phyloP scores from a whole-genome alignment of 2,888 invertebrate genomes.

The Cyclophora punctaria region DNA sequence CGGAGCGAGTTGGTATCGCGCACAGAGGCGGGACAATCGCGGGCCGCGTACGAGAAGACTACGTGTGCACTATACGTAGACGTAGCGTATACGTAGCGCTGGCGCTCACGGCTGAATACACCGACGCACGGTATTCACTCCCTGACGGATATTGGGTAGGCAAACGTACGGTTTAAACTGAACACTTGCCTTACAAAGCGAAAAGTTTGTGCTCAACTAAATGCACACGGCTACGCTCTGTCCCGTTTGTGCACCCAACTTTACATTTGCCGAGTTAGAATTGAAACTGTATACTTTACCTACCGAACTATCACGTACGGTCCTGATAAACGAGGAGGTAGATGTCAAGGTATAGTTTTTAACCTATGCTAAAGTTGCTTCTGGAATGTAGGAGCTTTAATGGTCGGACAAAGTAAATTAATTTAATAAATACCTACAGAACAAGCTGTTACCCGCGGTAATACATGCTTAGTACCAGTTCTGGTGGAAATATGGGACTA shows the following conservation, averaged over 20 bases:
- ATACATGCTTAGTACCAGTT: too few species aligned
- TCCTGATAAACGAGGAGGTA: too few species aligned
- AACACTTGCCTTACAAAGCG: constrained; percentile 60
- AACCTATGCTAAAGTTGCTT: too few species aligned
- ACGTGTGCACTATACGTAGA: too few species aligned
- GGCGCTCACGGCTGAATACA: constrained; percentile 46
- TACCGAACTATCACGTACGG: constrained; percentile 24
- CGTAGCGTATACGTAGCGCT: constrained; percentile 5
- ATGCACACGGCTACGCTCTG: constrained; percentile 44
- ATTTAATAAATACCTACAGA: too few species aligned
- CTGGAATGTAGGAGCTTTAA: too few species aligned
- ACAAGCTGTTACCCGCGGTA: too few species aligned
- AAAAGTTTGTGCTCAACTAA: constrained; percentile 61
- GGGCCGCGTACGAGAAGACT: constrained; percentile 6
- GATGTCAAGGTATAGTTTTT: too few species aligned
- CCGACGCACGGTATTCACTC: constrained; percentile 37
- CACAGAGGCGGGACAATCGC: constrained; percentile 34
- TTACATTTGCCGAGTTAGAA: constrained; percentile 52
- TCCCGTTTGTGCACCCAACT: constrained; percentile 47
- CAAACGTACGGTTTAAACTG: constrained; percentile 49
- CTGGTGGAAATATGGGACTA: too few species aligned
- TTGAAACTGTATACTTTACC: constrained; percentile 27
- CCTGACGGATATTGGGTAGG: constrained; percentile 57
- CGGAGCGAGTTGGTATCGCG: constrained; percentile 48
- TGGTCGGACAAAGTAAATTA: too few species aligned